phyloP scores from a whole-genome alignment of 2,888 invertebrate genomes.

The Meiosimyza decipiens region DNA sequence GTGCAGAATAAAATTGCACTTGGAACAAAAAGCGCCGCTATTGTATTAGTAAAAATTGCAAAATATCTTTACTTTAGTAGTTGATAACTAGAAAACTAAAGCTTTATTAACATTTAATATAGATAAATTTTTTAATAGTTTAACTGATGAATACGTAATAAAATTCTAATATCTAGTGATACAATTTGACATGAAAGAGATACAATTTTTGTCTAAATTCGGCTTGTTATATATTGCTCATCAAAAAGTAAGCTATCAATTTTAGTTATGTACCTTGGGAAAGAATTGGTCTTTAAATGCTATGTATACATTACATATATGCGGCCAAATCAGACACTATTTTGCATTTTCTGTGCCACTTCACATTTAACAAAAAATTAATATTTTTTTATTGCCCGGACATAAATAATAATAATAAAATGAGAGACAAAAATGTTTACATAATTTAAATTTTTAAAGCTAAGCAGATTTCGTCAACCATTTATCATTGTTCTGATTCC shows the following conservation, averaged over 20 bases:
- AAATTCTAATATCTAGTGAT: too few species aligned
- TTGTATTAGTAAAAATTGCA: constrained; percentile 19
- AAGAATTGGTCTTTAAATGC: too few species aligned
- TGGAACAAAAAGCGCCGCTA: constrained; percentile 50
- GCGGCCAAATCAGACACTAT: too few species aligned
- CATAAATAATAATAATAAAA: background rate
- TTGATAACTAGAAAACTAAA: background rate
- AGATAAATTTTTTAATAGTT: too few species aligned
- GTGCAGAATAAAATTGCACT: constrained; percentile 55
- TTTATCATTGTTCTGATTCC: constrained; percentile 64
- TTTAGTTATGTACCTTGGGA: too few species aligned
- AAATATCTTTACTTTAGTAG: background rate
- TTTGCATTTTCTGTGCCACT: too few species aligned
- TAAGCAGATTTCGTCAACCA: constrained; percentile 56
- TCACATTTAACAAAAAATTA: background rate
- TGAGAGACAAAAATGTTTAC: background rate
- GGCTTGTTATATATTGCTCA: too few species aligned
- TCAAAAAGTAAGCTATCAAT: too few species aligned
- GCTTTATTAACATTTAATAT: constrained; percentile 20
- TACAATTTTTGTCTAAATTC: too few species aligned
- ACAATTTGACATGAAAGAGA: too few species aligned
- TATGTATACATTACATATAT: too few species aligned
- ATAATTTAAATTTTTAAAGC: constrained; percentile 28
- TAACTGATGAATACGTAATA: too few species aligned
- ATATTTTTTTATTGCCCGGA: background rate